Base-by-base conservation (phyloP, 2,113 vertebrate species). In the Fulica atra region DNA sequence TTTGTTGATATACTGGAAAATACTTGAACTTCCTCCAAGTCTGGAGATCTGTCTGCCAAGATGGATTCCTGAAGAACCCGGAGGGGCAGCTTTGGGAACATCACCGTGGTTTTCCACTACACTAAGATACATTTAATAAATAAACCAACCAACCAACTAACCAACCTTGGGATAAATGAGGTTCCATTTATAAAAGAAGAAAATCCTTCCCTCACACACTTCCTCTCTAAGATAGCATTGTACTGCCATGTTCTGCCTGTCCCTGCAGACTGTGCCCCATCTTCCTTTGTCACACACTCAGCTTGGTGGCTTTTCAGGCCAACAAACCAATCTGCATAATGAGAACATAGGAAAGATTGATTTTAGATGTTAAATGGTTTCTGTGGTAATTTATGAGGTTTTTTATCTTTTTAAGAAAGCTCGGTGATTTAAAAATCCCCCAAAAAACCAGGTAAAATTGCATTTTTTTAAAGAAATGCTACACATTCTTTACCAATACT, bases 11-110 rank as follows among this genome's bases (percentile, higher is more conserved):
- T 16, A 83, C 78, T 89, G 90, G 60, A 95, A 96, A 93, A 96
- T 76, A 91, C 63, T 94, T 95, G 96, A 97, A 93, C 63, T 70
- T 89, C 66, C 80, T 95, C 94, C 87, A 96, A 95, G 86, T 84
- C 80, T 95, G 91, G 79, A 93, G 89, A 69, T 80, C 70, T 7
- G 54, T 87, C 66, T 96, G 93, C 92, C 86, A 87, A 93, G 81
- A 92, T 76, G 86, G 83, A 91, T 95, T 96, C 88, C 70, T 94
- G 78, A 78, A 92, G 88, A 93, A 95, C 51, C 82, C 72, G 0
- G 66, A 92, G 89, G 86, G 84, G 89, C 74, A 93, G 84, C 76
- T 95, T 90, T 68, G 86, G 85, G 79, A 95, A 69, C 72, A 65
- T 88, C 82, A 28, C 38, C 19, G 61, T 81, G 53, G 1, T 84